Base-by-base conservation (phyloP, 2,888 invertebrate genomes). In the Parasteatoda lunata region DNA sequence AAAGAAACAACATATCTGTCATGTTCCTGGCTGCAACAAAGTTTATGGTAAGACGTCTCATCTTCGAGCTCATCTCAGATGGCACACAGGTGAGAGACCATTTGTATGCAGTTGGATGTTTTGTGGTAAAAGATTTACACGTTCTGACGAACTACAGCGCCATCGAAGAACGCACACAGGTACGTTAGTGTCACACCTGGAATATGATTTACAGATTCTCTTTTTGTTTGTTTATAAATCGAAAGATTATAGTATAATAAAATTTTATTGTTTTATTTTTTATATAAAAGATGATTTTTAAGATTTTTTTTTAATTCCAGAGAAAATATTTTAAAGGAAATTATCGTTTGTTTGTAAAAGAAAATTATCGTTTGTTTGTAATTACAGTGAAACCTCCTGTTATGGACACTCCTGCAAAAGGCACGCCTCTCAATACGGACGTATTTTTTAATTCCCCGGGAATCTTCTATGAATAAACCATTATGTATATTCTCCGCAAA, bases 31-130 rank as follows among this genome's bases (percentile, higher is more conserved):
- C 78, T 99, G 98, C 93, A 92, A 92, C 73, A 94, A 94, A 91
- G 97, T 98, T 76, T 99, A 99, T 93, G 97, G 97, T 89, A 98
- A 98, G 93, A 98, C 98, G 77, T 98, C 98, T 84, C 99, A 99
- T 93, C 93, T 99, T 91, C 98, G 99, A 93, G 99, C 99, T 75
- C 99, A 99, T 93, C 94, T 99, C 88, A 94, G 98, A 91, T 98
- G 98, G 98, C 99, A 99, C 93, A 97, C 97, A 70, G 98, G 98
- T 79, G 98, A 98, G 93, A 94, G 98, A 90, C 98, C 98, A 52
- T 97, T 97, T 93, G 97, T 97, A 82, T 98, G 98, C 93, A 97
- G 97, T 93, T 98, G 98, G 98, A 93, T 98, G 91, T 98, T 98
- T 93, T 98, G 98, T 93, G 98, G 98, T 89, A 98, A 98, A 93